These are phyloP conservation scores for Hermaeophaga mercurialis DNA, from an alignment of 2,888 invertebrate genomes.

Conservation along the genomic window DNA sequence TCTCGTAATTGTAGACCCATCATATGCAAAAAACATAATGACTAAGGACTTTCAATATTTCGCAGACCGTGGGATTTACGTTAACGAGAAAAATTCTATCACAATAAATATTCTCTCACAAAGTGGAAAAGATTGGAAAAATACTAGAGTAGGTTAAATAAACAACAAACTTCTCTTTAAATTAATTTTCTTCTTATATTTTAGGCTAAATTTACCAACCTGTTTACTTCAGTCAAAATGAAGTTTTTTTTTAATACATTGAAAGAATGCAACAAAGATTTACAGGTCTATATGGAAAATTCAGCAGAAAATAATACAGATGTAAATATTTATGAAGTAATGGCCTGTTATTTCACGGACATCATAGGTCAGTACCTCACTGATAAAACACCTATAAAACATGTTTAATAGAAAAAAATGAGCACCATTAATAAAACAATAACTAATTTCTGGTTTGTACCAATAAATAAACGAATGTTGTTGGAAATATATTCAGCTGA, in stretches of 20 bases:
- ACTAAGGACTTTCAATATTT: constrained; percentile 47
- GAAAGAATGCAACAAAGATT: constrained; percentile 5
- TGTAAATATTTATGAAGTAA: constrained; percentile 8
- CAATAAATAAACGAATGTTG: too few relatives aligned
- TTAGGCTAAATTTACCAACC: constrained; percentile 9
- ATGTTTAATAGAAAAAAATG: too few relatives aligned
- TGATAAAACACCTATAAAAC: too few relatives aligned
- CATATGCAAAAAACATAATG: constrained; percentile 44
- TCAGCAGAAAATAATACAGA: background rate
- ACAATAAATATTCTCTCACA: constrained; percentile 42
- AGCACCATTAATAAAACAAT: too few relatives aligned
- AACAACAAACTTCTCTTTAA: too few relatives aligned
- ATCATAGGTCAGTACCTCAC: constrained; percentile 9
- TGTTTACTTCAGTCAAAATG: constrained; percentile 19
- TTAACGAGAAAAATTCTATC: constrained; percentile 42
- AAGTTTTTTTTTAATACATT: constrained; percentile 14
- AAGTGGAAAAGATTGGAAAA: constrained; percentile 46
- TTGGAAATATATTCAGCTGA: too few relatives aligned
- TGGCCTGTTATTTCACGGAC: constrained; percentile 16
- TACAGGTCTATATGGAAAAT: background rate
- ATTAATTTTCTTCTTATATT: background rate
- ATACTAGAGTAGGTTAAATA: constrained; percentile 45
- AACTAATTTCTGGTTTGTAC: too few relatives aligned
- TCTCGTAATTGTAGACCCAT: constrained; percentile 44
- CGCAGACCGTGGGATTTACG: constrained; percentile 42